phyloP scores from a whole-genome alignment of 2,797 vertebrate species.

The Galago senegalensis region DNA sequence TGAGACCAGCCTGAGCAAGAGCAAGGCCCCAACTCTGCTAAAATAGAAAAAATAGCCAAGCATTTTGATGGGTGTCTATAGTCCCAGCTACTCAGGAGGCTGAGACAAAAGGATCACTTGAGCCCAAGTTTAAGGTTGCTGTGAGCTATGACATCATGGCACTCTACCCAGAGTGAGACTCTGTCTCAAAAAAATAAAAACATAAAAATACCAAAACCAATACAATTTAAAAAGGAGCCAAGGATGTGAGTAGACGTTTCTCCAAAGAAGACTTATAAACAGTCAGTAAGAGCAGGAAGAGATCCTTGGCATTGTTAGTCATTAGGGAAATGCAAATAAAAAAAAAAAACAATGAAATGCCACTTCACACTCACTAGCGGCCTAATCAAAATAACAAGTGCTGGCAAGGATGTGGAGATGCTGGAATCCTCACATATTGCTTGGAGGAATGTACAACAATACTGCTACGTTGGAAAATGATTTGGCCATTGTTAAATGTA shows the following conservation, averaged over 20 bases:
- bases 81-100: no score
- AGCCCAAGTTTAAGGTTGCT: no score
- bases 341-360: neutral
- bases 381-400: neutral
- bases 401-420: neutral
- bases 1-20: no score
- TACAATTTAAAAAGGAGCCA: neutral
- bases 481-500: neutral
- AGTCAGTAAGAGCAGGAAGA: neutral
- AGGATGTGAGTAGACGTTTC: neutral
- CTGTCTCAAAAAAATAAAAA: no score
- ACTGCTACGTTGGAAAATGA: neutral
- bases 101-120: no score
- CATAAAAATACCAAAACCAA: neutral
- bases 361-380: neutral
- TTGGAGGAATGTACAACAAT: neutral
- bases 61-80: no score
- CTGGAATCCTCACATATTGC: neutral
- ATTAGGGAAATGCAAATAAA: neutral
- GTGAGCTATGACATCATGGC: no score
- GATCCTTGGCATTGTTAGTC: neutral
- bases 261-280: neutral
- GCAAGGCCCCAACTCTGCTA: no score
- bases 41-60: no score
- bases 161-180: no score